Evolutionary conservation across 2,113 vertebrate genomes (phyloP).

Genomic region (Glareola pratincola): DNA sequence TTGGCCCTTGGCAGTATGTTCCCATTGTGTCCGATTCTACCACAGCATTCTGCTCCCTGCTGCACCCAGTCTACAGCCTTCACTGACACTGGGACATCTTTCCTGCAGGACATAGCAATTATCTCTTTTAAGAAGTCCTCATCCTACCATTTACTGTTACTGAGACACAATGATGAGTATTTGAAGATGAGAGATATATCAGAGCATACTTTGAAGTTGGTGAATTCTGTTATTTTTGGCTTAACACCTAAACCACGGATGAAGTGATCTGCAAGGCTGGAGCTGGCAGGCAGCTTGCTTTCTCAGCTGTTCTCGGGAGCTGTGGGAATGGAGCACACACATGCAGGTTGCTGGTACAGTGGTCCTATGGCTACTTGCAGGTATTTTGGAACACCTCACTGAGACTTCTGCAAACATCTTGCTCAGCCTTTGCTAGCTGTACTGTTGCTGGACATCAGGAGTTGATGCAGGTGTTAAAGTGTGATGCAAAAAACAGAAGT

Average conservation of each 20-base stretch:
- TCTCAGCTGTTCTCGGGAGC: background rate
- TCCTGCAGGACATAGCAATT: background rate
- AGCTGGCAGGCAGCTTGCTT: background rate
- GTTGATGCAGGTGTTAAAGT: background rate
- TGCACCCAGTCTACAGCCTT: background rate
- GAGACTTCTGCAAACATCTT: background rate
- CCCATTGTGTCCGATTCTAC: conserved; percentile 19
- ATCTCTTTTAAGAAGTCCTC: background rate
- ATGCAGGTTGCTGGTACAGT: background rate
- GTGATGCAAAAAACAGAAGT: background rate
- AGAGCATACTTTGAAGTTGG: background rate
- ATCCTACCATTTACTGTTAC: background rate
- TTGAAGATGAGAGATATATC: background rate
- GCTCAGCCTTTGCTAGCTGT: background rate
- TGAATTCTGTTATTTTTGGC: background rate
- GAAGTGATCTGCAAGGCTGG: background rate
- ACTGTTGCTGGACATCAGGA: background rate
- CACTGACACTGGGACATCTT: background rate
- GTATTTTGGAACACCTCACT: background rate
- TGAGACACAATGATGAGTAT: background rate
- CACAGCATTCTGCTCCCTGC: conserved; percentile 1
- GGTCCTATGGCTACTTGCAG: background rate
- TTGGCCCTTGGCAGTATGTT: conserved; percentile 1
- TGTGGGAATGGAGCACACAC: background rate
- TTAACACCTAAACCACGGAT: background rate